Evolutionary conservation across 2,888 invertebrate species (phyloP).

Genomic region (Drosophila algonquin): DNA sequence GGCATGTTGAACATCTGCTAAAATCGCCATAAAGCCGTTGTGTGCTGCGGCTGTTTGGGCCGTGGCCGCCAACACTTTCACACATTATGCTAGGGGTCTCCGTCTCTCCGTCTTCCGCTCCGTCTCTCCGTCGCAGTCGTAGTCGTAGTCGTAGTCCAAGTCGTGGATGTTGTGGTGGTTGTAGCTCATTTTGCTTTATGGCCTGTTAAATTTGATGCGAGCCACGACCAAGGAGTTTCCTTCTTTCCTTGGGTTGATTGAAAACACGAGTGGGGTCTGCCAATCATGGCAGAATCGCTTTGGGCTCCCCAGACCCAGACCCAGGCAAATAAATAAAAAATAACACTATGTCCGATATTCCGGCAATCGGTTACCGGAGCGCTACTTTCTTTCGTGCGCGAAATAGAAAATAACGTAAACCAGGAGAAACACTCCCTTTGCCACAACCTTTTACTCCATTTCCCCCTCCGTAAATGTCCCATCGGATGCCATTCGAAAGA

Average conservation of each 20-base stretch:
- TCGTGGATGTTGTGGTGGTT: conserved; percentile 28
- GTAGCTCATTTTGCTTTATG: conserved; percentile 70
- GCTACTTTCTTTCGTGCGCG: background rate
- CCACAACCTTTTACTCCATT: no score
- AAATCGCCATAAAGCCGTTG: conserved; percentile 47
- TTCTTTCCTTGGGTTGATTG: conserved; percentile 13
- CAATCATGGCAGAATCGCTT: background rate
- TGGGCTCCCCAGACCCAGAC: background rate
- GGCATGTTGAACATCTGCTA: conserved; percentile 47
- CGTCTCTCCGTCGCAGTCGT: background rate
- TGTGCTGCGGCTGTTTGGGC: no score
- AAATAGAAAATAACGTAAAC: background rate
- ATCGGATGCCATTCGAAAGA: no score
- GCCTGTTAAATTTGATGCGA: conserved; percentile 60
- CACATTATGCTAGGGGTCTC: conserved; percentile 58
- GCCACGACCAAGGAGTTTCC: conserved; percentile 15
- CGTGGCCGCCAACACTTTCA: conserved; percentile 65
- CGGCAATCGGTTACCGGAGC: background rate
- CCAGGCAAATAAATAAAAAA: background rate
- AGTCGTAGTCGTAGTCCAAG: no score
- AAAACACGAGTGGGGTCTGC: conserved; percentile 3
- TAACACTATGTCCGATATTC: background rate
- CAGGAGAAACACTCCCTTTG: no score
- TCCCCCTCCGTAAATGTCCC: background rate
- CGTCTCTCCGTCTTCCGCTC: background rate